phyloP scores from a whole-genome alignment of 2,797 vertebrate genomes.

The Pantherophis alleghaniensis region DNA sequence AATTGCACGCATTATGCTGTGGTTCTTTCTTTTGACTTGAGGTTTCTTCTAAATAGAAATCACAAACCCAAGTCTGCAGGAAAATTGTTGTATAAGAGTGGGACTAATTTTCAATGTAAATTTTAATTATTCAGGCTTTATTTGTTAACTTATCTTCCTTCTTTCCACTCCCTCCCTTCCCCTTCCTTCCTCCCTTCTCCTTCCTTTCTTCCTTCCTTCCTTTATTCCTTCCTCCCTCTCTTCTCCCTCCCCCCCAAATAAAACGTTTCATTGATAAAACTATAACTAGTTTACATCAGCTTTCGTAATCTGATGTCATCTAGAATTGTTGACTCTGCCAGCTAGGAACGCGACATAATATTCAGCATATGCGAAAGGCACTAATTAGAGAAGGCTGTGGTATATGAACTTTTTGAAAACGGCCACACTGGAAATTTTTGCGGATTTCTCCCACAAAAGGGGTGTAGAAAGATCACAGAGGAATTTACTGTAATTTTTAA shows the following conservation, averaged over 20 bases:
- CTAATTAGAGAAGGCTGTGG: neutral
- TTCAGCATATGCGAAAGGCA: neutral
- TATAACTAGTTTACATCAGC: conserved; percentile 33
- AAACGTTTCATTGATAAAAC: conserved; percentile 47
- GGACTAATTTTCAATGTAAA: conserved; percentile 24
- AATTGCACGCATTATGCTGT: neutral
- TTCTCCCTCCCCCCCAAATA: neutral
- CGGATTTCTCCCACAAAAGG: neutral
- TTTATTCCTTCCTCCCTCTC: too few relatives aligned
- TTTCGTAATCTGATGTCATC: neutral
- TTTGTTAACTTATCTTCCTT: neutral
- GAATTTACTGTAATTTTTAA: neutral
- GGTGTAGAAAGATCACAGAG: neutral
- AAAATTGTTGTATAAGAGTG: neutral
- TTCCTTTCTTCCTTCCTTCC: too few relatives aligned
- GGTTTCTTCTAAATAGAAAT: neutral
- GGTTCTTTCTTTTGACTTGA: neutral
- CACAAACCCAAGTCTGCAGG: neutral
- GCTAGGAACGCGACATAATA: neutral
- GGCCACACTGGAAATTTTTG: conserved; percentile 28
- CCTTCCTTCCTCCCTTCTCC: too few relatives aligned
- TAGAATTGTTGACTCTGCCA: neutral
- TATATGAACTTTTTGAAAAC: neutral
- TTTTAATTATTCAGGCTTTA: neutral
- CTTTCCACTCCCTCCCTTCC: neutral